Evolutionary conservation across 2,888 invertebrate species (phyloP).

Genomic region (Drosophila lutescens): DNA sequence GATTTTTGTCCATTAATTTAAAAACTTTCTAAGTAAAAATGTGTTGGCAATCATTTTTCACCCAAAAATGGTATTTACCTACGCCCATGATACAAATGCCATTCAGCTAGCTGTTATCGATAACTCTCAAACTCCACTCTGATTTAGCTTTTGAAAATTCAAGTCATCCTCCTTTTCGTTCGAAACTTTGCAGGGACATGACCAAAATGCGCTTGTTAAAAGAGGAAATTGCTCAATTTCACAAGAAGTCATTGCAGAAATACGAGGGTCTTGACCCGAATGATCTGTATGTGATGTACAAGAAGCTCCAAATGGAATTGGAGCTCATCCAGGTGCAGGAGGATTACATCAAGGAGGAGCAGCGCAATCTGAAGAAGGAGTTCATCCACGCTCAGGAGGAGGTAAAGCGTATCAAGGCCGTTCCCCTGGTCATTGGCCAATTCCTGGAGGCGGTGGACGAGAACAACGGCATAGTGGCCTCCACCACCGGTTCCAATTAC

Average conservation of each 20-base stretch:
- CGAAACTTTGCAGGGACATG: background rate
- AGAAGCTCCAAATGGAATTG: conserved; percentile 97
- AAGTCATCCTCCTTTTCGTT: conserved; percentile 54
- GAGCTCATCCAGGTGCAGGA: conserved; percentile 99
- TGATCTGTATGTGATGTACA: conserved; percentile 97
- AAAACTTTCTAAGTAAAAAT: background rate
- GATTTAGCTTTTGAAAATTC: conserved; percentile 53
- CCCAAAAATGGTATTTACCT: background rate
- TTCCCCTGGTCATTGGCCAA: conserved; percentile 99
- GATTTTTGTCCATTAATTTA: no score
- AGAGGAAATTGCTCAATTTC: conserved; percentile 12
- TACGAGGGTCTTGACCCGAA: conserved; percentile 93
- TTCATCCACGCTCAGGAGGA: conserved; percentile 99
- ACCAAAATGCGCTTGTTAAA: conserved; percentile 20
- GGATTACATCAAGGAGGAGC: conserved; percentile 99
- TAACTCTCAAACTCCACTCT: background rate
- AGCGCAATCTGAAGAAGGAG: conserved; percentile 98
- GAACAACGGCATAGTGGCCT: conserved; percentile 99
- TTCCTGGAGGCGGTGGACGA: conserved; percentile 99
- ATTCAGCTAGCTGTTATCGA: conserved; percentile 3
- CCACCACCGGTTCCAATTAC: conserved; percentile 94
- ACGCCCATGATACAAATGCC: background rate
- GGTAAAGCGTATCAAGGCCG: conserved; percentile 99
- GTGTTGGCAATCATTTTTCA: background rate
- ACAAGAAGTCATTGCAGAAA: conserved; percentile 11